A percentile compares a stretch with the other conserved stretches of the same genome.
Evolutionary conservation across 2,113 vertebrate species (phyloP).

Genomic region (Oryzias celebensis): DNA sequence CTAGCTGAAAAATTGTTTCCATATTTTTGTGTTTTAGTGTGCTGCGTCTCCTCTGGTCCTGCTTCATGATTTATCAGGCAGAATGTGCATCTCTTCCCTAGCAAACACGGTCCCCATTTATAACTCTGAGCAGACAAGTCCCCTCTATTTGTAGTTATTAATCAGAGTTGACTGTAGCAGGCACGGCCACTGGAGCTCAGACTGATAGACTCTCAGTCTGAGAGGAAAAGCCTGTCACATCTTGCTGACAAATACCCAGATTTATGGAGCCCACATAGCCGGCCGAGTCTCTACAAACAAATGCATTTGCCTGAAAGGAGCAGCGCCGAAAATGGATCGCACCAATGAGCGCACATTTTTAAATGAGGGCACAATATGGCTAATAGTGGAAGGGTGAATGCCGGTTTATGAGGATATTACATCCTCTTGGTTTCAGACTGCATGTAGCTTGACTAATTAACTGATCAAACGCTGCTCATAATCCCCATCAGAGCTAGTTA

Average conservation of each 20-base stretch:
- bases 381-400: slow-evolving; percentile 31
- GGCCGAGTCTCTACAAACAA: slow-evolving; percentile 66
- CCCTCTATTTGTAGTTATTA: slow-evolving; percentile 78
- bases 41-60: slow-evolving; percentile 45
- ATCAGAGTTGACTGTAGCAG: slow-evolving; percentile 78
- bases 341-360: slow-evolving; percentile 52
- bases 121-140: slow-evolving; percentile 63
- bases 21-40: slow-evolving; percentile 58
- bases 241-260: slow-evolving; percentile 76
- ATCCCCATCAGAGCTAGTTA: slow-evolving; percentile 59
- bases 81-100: slow-evolving; percentile 67
- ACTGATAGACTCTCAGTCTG: slow-evolving; percentile 77
- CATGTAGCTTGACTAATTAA: slow-evolving; percentile 59
- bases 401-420: slow-evolving; percentile 46
- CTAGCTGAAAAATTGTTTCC: slow-evolving; percentile 66
- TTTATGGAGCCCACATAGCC: slow-evolving; percentile 71
- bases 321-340: slow-evolving; percentile 61
- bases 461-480: slow-evolving; percentile 61
- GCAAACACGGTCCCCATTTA: slow-evolving; percentile 68
- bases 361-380: slow-evolving; percentile 12
- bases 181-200: slow-evolving; percentile 72
- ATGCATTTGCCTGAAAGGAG: slow-evolving; percentile 70
- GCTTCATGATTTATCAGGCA: slow-evolving; percentile 71
- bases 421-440: slow-evolving; percentile 30
- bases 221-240: slow-evolving; percentile 75